These are phyloP conservation scores for Dipodomys ordii DNA, from an alignment of 2,113 vertebrate genomes.

Conservation along the genomic window DNA sequence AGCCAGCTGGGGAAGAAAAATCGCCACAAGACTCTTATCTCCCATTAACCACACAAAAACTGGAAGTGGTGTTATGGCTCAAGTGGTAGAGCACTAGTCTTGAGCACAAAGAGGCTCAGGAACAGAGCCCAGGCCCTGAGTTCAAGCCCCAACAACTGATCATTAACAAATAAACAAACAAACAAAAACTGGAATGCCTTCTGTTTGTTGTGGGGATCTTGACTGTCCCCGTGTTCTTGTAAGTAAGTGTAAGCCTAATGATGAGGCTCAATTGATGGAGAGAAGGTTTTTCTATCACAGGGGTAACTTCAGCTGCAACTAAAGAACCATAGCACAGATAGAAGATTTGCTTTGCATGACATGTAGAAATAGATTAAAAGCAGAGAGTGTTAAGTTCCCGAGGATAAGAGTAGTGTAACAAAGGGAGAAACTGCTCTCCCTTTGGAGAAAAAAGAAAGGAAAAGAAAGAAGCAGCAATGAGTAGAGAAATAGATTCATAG, in stretches of 20 bases:
- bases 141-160: too few species aligned
- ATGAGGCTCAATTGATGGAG: background rate
- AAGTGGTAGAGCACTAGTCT: too few species aligned
- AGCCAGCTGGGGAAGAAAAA: too few species aligned
- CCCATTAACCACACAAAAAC: too few species aligned
- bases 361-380: background rate
- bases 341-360: background rate
- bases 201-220: background rate
- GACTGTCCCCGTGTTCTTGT: background rate
- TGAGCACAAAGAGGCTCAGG: too few species aligned
- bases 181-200: background rate
- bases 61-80: too few species aligned
- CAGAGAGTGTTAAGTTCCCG: background rate
- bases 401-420: background rate
- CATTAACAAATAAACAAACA: too few species aligned
- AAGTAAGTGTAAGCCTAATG: background rate
- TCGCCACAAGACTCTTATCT: too few species aligned
- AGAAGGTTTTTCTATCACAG: background rate
- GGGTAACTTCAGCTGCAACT: background rate
- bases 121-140: too few species aligned
- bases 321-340: background rate
- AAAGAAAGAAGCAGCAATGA: too few species aligned
- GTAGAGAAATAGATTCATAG: rapidly evolving
- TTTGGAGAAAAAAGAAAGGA: background rate
- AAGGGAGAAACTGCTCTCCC: background rate